phyloP scores from a whole-genome alignment of 2,888 invertebrate species.

The Fragum fragum region DNA sequence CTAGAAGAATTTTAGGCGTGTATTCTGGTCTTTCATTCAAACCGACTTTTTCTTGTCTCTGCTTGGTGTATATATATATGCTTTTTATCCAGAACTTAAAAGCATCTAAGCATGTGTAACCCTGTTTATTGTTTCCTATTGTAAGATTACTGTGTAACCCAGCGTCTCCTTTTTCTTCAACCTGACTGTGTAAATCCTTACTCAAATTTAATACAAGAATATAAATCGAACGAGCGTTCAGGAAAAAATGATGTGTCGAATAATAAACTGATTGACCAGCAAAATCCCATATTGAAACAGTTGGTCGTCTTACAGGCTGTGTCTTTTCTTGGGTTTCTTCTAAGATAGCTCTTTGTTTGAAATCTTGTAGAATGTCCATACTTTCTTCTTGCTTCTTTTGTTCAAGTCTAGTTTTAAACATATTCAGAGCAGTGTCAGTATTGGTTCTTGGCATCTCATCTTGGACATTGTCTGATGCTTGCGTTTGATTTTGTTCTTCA shows the following conservation, averaged over 20 bases:
- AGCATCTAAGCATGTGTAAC: background rate
- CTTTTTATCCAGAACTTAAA: constrained; percentile 20
- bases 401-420: no score
- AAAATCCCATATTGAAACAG: constrained; percentile 55
- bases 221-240: constrained; percentile 52
- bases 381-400: no score
- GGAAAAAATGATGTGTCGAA: constrained; percentile 59
- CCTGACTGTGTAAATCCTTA: background rate
- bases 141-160: background rate
- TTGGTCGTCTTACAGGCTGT: background rate
- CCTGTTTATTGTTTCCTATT: background rate
- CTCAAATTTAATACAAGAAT: constrained; percentile 51
- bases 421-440: no score
- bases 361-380: no score
- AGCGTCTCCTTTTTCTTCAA: background rate
- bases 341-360: no score
- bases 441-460: no score
- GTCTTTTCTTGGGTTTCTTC: background rate
- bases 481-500: no score
- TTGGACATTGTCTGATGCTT: no score
- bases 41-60: background rate
- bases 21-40: background rate
- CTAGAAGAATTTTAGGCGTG: constrained; percentile 1
- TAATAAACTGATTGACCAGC: constrained; percentile 44
- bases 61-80: constrained; percentile 14